Conservation (phyloP, 2,113 vertebrate species). For the Thomomys bottae region DNA sequence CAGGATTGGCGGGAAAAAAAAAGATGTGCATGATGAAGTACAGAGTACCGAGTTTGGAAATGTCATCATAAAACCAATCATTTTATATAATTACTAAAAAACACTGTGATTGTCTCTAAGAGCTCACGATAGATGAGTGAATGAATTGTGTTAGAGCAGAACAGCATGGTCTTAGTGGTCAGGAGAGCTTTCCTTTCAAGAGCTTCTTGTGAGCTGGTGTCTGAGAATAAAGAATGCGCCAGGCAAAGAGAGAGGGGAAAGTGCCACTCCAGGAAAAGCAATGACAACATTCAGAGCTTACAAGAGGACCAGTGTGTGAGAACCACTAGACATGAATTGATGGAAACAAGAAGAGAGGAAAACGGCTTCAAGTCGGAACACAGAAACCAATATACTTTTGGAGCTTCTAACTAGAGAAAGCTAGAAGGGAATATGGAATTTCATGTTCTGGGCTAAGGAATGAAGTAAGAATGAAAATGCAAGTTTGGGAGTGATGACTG, state of each 20-base stretch:
- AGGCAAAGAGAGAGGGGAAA: not conserved
- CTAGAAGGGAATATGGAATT: too few relatives aligned
- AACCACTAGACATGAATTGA: too few relatives aligned
- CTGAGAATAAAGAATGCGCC: not conserved
- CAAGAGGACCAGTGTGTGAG: not conserved
- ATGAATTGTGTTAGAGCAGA: not conserved
- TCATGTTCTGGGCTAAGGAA: not conserved
- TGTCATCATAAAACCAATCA: too few relatives aligned
- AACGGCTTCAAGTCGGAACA: not conserved
- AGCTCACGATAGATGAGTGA: not conserved
- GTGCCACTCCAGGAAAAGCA: not conserved
- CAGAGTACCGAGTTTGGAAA: too few relatives aligned
- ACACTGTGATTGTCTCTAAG: not conserved
- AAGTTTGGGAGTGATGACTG: not conserved
- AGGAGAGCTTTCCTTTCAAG: not conserved
- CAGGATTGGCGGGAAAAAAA: too few relatives aligned
- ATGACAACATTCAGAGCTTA: not conserved
- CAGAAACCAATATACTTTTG: not conserved
- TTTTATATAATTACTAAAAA: too few relatives aligned
- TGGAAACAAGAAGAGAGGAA: not conserved
- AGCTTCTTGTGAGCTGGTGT: not conserved
- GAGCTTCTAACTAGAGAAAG: not conserved
- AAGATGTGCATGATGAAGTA: too few relatives aligned
- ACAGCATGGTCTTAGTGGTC: not conserved
- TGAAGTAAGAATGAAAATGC: not conserved